phyloP scores from a whole-genome alignment of 92 coral and sea anemone genomes.

The Zoanthus gigantus region DNA sequence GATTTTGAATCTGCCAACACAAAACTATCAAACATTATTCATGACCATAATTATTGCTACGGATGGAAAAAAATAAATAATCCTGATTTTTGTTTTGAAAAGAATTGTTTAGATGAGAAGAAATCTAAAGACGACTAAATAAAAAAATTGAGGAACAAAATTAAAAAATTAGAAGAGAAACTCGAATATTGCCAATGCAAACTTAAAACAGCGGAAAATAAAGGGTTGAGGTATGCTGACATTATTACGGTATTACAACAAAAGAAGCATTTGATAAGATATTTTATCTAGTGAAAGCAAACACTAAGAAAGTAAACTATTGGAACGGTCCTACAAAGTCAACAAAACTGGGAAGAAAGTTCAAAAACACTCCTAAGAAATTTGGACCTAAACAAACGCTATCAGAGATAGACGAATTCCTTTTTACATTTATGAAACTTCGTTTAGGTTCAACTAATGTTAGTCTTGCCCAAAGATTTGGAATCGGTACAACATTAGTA shows the following conservation, averaged over 20 bases:
- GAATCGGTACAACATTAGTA: background rate
- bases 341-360: slow-evolving; percentile 23
- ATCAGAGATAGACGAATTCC: background rate
- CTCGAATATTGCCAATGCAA: slow-evolving; percentile 46
- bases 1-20: slow-evolving; percentile 42
- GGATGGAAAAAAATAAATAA: slow-evolving; percentile 58
- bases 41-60: slow-evolving; percentile 47
- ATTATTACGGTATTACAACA: slow-evolving; percentile 49
- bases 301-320: slow-evolving; percentile 29
- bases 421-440: background rate
- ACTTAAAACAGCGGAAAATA: slow-evolving; percentile 39
- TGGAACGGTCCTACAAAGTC: slow-evolving; percentile 54
- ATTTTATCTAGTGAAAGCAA: slow-evolving; percentile 43
- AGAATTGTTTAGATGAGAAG: slow-evolving; percentile 48
- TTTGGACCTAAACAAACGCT: background rate
- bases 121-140: slow-evolving; percentile 52
- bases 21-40: slow-evolving; percentile 43
- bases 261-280: slow-evolving; percentile 53
- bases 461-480: background rate
- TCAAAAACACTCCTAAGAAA: background rate
- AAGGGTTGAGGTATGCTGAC: slow-evolving; percentile 44
- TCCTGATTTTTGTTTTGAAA: slow-evolving; percentile 46
- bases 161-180: slow-evolving; percentile 42
- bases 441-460: background rate
- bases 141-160: slow-evolving; percentile 9